Conservation (phyloP, 2,888 invertebrate genomes). For the Frankliniella fusca region DNA sequence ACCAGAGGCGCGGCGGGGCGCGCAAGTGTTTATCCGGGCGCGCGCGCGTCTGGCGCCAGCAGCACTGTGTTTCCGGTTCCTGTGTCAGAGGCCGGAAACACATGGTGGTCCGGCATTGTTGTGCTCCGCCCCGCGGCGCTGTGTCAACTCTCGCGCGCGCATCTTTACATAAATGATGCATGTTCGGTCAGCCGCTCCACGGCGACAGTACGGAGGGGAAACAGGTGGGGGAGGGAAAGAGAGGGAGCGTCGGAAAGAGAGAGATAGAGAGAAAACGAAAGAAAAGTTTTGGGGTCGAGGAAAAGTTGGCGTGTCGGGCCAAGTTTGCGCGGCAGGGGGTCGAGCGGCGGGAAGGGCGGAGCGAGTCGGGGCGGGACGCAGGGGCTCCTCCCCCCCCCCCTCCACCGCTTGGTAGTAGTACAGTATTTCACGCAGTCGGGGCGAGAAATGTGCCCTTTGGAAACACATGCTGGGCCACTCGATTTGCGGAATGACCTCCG, state of each 20-base stretch:
- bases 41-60: too few species aligned
- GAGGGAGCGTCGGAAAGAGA: background rate
- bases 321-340: background rate
- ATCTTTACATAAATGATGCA: too few species aligned
- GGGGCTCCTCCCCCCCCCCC: too few species aligned
- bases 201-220: background rate
- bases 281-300: background rate
- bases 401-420: background rate
- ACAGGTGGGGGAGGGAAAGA: background rate
- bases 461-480: background rate
- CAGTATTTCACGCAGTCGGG: background rate
- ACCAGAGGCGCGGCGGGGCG: too few species aligned
- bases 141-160: too few species aligned
- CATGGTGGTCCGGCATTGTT: too few species aligned
- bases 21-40: too few species aligned
- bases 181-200: too few species aligned
- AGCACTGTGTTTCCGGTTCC: too few species aligned
- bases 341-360: background rate
- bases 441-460: background rate
- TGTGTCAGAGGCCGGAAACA: too few species aligned
- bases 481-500: background rate
- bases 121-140: too few species aligned
- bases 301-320: constrained; percentile 4
- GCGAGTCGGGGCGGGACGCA: background rate
- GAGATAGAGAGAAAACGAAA: background rate